Evolutionary conservation across 2,888 invertebrate species (phyloP), one percentile per base, ranked within the genome.

Genomic region (Ptilodon capucinus): DNA sequence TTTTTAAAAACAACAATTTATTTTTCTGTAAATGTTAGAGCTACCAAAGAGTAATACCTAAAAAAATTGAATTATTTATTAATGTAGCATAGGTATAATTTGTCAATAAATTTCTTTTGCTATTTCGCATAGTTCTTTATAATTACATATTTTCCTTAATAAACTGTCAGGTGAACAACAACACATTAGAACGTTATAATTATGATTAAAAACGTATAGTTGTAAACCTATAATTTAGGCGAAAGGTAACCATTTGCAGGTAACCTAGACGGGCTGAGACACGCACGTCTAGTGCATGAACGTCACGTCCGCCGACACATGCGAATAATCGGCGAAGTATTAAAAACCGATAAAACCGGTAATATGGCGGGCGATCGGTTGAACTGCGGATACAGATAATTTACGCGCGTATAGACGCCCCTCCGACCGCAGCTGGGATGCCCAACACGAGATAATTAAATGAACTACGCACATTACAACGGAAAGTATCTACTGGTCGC

Each of bases 301-400:
- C 28, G 40, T 64, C 71, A 68, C 68, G 68, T 72, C 59, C 58
- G 57, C 62, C 56, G 54, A 57, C 65, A 67, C 60, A 57, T 64
- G 59, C 50, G 48, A 60, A 68, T 80, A 82, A 82, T 82, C 76
- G 73, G 74, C 53, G 58, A 68, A 57, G 68, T 70, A 80, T 77
- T 81, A 82, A 80, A 77, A 74, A 69, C 64, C 74, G 73, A 80
- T 82, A 81, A 79, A 77, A 74, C 65, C 68, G 75, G 81, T 77
- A 72, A 76, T 74, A 76, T 64, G 62, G 66, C 64, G 60, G 60
- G 64, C 61, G 67, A 77, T 76, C 74, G 69, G 57, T 77, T 75
- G 74, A 76, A 75, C 72, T 79, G 75, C 76, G 74, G 73, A 79
- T 74, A 72, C 70, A 61, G 69, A 72, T 74, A 71, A 79, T 79